Percentiles rank a stretch among this genome's conserved stretches.
Conservation (phyloP, 2,888 invertebrate genomes). For the Hipparchia sbordonii region DNA sequence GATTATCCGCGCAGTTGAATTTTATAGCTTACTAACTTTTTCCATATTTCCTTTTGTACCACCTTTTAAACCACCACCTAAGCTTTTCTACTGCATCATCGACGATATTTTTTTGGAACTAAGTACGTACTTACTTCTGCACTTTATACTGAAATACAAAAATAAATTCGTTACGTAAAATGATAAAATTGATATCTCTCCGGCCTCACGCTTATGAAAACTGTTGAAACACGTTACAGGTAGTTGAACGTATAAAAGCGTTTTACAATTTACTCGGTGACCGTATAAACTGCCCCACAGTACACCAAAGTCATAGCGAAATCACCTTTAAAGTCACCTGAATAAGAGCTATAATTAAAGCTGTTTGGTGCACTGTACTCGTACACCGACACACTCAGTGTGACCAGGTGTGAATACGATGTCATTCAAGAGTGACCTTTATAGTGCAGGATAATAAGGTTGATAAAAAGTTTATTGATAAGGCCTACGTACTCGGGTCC, state of each 20-base stretch:
- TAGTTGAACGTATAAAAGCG: conserved; percentile 43
- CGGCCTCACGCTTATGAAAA: conserved; percentile 33
- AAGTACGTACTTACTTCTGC: not conserved
- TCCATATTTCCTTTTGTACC: too few species aligned
- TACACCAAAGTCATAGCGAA: conserved; percentile 1
- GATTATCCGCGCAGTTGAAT: too few species aligned
- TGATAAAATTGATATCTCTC: conserved; percentile 22
- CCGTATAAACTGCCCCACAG: conserved; percentile 31
- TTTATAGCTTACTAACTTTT: too few species aligned
- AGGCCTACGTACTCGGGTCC: conserved; percentile 31
- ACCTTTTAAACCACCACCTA: too few species aligned
- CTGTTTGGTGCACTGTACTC: conserved; percentile 14
- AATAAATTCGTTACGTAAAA: conserved; percentile 4
- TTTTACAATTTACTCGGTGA: conserved; percentile 43
- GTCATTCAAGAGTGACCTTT: conserved; percentile 19
- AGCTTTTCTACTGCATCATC: too few species aligned
- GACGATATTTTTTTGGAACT: too few species aligned
- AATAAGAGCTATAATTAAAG: conserved; percentile 5
- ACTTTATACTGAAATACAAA: not conserved
- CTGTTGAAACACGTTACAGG: conserved; percentile 41
- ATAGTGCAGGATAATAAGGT: conserved; percentile 6
- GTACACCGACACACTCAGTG: not conserved
- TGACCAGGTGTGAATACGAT: too few species aligned
- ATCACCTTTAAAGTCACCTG: not conserved
- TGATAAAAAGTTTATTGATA: not conserved